These are phyloP conservation scores for Pteropus alecto DNA, from an alignment of 2,113 vertebrate species.

Conservation along the genomic window DNA sequence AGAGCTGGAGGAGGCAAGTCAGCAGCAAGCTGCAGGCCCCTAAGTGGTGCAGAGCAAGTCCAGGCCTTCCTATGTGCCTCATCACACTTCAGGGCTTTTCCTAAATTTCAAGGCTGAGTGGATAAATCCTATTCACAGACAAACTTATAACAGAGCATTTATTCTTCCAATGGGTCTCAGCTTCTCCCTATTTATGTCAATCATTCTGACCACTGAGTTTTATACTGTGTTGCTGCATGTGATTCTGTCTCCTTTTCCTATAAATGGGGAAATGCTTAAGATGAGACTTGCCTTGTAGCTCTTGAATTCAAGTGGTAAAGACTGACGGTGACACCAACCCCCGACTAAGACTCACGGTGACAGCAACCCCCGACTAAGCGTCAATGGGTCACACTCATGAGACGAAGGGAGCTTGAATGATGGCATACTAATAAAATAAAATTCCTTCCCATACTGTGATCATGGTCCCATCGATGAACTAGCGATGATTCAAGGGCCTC, in stretches of 20 bases:
- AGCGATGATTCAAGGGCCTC: background rate
- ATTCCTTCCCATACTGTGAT: background rate
- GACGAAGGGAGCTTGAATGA: background rate
- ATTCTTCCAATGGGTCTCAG: background rate
- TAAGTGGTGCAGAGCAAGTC: no score
- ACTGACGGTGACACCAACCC: background rate
- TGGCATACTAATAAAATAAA: background rate
- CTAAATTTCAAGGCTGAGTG: background rate
- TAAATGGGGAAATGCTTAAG: background rate
- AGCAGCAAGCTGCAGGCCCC: background rate
- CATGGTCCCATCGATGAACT: background rate
- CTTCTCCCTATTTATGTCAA: background rate
- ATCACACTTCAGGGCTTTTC: background rate
- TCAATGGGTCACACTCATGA: background rate
- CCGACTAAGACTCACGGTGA: no score
- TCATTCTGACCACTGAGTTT: background rate
- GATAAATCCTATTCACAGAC: background rate
- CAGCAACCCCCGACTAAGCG: no score
- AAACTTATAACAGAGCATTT: background rate
- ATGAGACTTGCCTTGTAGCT: background rate
- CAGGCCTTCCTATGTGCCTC: background rate
- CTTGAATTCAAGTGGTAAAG: background rate
- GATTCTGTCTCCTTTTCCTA: background rate
- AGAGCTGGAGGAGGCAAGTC: background rate
- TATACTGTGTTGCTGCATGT: background rate